These are phyloP conservation scores for Apamea monoglypha DNA, from an alignment of 2,888 invertebrate genomes.

Conservation along the genomic window DNA sequence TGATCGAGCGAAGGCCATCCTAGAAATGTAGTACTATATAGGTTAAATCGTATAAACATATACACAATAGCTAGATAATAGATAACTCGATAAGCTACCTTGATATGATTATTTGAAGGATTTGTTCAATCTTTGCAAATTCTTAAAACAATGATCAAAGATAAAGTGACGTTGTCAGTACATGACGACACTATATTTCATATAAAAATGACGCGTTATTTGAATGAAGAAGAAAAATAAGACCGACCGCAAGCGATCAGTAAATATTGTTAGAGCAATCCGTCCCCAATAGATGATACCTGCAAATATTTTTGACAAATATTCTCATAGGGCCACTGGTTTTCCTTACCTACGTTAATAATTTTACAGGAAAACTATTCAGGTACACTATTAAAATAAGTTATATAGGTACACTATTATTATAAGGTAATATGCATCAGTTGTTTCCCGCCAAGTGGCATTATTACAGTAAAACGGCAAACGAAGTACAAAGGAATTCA, in stretches of 20 bases:
- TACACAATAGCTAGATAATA: slow-evolving; percentile 11
- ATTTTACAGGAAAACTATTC: slow-evolving; percentile 28
- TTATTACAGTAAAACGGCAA: neutral
- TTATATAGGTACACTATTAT: neutral
- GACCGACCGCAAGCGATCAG: slow-evolving; percentile 4
- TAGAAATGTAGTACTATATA: slow-evolving; percentile 13
- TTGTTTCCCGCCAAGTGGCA: neutral
- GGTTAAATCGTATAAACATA: slow-evolving; percentile 7
- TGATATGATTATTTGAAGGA: slow-evolving; percentile 19
- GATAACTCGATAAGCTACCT: slow-evolving; percentile 27
- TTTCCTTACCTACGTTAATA: slow-evolving; percentile 13
- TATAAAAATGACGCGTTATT: slow-evolving; percentile 7
- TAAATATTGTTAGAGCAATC: slow-evolving; percentile 32
- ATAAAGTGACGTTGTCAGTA: slow-evolving; percentile 14
- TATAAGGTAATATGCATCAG: neutral
- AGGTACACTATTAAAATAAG: slow-evolving; percentile 9
- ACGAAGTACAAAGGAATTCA: neutral
- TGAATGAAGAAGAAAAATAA: slow-evolving; percentile 18
- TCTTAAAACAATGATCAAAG: slow-evolving; percentile 29
- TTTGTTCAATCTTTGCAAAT: slow-evolving; percentile 39
- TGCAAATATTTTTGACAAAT: slow-evolving; percentile 36
- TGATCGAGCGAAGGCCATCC: slow-evolving; percentile 30
- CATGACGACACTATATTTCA: slow-evolving; percentile 10
- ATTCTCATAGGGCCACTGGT: neutral
- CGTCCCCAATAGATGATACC: slow-evolving; percentile 7